phyloP scores from a whole-genome alignment of 35 echinoderm and acorn worm genomes.

The Lytechinus pictus region DNA sequence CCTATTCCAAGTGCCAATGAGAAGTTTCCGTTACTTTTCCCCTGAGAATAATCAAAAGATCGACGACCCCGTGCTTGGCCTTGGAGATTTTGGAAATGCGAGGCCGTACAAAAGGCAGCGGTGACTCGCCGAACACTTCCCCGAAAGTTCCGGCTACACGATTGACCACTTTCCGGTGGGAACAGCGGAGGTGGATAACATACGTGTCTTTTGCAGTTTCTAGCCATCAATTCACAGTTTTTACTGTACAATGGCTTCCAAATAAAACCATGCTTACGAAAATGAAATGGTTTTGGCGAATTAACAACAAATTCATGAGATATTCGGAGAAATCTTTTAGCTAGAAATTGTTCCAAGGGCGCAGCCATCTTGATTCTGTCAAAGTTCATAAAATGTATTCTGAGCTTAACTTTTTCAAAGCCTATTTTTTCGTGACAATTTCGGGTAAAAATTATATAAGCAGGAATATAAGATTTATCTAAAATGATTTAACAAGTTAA shows the following conservation, averaged over 20 bases:
- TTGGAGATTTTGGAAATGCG: not conserved
- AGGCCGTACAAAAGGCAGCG: not conserved
- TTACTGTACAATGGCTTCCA: not conserved
- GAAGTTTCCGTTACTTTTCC: not conserved
- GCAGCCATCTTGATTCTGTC: not conserved
- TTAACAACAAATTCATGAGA: not conserved
- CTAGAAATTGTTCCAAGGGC: not conserved
- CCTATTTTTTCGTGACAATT: too few species aligned
- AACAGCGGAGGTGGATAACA: not conserved
- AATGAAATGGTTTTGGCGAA: not conserved
- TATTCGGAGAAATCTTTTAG: not conserved
- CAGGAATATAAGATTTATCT: too few species aligned
- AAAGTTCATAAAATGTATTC: not conserved
- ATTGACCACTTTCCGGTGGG: not conserved
- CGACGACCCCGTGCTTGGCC: not conserved
- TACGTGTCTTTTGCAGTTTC: not conserved
- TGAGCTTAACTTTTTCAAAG: too few species aligned
- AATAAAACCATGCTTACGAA: not conserved
- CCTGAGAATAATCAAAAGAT: not conserved
- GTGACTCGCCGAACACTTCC: not conserved
- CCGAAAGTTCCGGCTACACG: not conserved
- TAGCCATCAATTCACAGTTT: not conserved
- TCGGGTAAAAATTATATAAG: too few species aligned
- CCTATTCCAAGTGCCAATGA: conserved; percentile 1
- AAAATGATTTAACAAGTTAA: too few species aligned